Evolutionary conservation across 2,888 invertebrate species (phyloP), one percentile per base, ranked within the genome.

Genomic region (Drosophila buzzatii): DNA sequence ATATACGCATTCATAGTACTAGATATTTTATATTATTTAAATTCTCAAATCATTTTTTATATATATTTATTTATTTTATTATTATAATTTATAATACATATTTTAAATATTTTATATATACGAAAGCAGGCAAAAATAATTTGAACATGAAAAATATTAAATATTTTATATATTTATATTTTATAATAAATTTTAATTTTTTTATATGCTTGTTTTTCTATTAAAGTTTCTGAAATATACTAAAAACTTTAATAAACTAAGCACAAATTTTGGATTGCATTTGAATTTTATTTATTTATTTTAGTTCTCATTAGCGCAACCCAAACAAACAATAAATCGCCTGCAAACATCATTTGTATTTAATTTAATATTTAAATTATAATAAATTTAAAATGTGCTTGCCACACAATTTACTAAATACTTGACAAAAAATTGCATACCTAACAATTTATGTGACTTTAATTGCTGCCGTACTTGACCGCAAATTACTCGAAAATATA

Each of bases 401-500:
- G 23, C n/a, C 33, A 41, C 57, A 37, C 44, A 44, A 31, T 23
- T 47, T 41, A 39, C 33, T 44, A 55, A 39, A 68, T 60, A 72
- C 35, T 62, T 58, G 2, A 33, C n/a, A 41, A 61, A 42, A 51
- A 55, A 55, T 2, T 18, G 41, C 37, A 16, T 49, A 33, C 45
- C 23, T 1, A n/a, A 57, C 39, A 53, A 74, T 78, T 67, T 61
- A 70, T 62, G 56, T 62, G 41, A 52, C 31, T 70, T 67, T 66
- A 66, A 74, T 63, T 65, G 70, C 66, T 56, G 47, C 37, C 23
- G n/a, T 44, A 39, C 60, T 57, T 39, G 65, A 71, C 77, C 74
- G 58, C 71, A 84, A 76, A 65, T 61, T 70, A 59, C 55, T 71
- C 61, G 65, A 69, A 71, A 41, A 55, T 55, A 39, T 67, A 70